Conservation (phyloP, 2,797 vertebrate species). For the Poecilia gillii region DNA sequence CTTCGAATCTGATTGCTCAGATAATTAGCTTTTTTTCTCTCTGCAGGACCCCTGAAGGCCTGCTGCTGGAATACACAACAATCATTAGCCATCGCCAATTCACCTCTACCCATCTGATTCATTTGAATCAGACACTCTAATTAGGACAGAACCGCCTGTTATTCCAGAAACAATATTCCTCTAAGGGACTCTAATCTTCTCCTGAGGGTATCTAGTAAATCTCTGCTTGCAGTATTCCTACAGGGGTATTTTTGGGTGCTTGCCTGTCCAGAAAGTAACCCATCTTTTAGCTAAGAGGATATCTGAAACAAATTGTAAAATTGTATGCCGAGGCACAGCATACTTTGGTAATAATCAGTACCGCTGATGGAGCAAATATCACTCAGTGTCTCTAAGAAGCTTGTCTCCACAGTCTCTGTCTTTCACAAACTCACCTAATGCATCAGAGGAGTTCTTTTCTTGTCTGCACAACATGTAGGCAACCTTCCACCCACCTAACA, state of each 20-base stretch:
- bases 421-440: conserved; percentile 23
- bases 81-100: conserved; percentile 38
- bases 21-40: conserved; percentile 50
- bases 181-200: conserved; percentile 48
- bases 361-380: conserved; percentile 45
- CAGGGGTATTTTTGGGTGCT: conserved; percentile 45
- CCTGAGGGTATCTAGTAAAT: conserved; percentile 32
- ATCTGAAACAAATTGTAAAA: conserved; percentile 37
- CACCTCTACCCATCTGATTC: conserved; percentile 49
- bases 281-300: conserved; percentile 20
- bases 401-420: conserved; percentile 9
- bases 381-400: conserved; percentile 29
- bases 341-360: conserved; percentile 34
- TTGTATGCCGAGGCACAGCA: conserved; percentile 15
- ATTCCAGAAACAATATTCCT: conserved; percentile 51
- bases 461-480: conserved; percentile 37
- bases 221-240: conserved; percentile 39
- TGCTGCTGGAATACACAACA: conserved; percentile 25
- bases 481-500: conserved; percentile 34
- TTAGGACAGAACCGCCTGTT: conserved; percentile 57
- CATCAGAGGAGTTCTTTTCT: conserved; percentile 15
- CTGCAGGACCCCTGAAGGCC: conserved; percentile 45
- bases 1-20: conserved; percentile 51
- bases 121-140: conserved; percentile 57
- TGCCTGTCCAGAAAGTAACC: conserved; percentile 14